Conservation (phyloP, 2,888 invertebrate species). For the Cryptus armator region DNA sequence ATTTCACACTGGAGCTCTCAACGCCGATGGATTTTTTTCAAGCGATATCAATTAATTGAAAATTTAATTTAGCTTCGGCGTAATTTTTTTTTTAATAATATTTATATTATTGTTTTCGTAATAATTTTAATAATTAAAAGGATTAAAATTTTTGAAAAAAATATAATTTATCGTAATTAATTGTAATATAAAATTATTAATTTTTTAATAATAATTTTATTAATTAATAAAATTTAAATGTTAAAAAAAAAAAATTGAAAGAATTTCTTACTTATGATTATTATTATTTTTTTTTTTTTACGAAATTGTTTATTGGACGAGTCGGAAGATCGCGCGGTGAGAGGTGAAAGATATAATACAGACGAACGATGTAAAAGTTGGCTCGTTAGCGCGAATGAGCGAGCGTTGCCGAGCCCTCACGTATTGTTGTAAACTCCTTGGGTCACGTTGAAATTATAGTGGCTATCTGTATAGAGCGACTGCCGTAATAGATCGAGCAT, state of each 20-base stretch:
- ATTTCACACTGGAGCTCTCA: slow-evolving; percentile 51
- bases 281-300: background rate
- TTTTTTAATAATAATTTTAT: too few species aligned
- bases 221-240: too few species aligned
- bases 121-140: too few species aligned
- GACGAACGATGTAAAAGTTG: slow-evolving; percentile 66
- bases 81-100: background rate
- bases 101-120: background rate
- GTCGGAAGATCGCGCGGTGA: slow-evolving; percentile 56
- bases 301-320: background rate
- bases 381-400: slow-evolving; percentile 74
- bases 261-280: background rate
- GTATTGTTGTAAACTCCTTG: slow-evolving; percentile 76
- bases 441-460: slow-evolving; percentile 70
- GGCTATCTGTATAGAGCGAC: slow-evolving; percentile 60
- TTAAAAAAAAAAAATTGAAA: background rate
- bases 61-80: background rate
- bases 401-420: slow-evolving; percentile 73
- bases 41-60: background rate
- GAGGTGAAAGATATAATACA: slow-evolving; percentile 66
- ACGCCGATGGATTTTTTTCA: slow-evolving; percentile 44
- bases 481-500: slow-evolving; percentile 62
- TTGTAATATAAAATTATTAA: too few species aligned
- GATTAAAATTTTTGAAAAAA: too few species aligned
- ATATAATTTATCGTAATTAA: too few species aligned